Base-by-base conservation (phyloP, 2,888 invertebrate genomes). In the Lapara coniferarum region DNA sequence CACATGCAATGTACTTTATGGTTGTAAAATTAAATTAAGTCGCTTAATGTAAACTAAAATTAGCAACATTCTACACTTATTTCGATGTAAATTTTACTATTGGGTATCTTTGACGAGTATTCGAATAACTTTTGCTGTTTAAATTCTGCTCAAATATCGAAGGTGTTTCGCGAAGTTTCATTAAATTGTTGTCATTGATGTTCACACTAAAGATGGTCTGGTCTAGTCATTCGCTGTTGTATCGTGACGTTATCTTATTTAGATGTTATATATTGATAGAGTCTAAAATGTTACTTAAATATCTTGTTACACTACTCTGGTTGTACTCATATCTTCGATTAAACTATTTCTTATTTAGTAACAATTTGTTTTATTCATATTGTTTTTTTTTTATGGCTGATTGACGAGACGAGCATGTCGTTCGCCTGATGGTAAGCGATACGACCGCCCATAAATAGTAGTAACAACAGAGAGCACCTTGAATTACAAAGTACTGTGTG, bases 321-420 rank as follows among this genome's bases (percentile, higher is more conserved):
- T 90, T 91, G 88, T 92, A 88, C 86, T 85, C 84, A 84, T 89
- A 88, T 89, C 85, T 86, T 88, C 81, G 86, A 87, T 91, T 63
- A 89, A 91, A 91, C 83, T 85, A 89, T 91, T 88, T 89, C 79
- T 77, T 76, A 72, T 57, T 72, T 70, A 72, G 69, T 49, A 55
- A 30, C 52, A 55, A 30, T 73, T 70, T 69, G 67, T 55, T 16
- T 59, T 69, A 55, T 56, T 67, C 63, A 56, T 44, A 57, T 57
- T 19, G 19, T n/a, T n/a, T n/a, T n/a, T n/a, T n/a, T n/a, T n/a
- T n/a, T n/a, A n/a, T n/a, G n/a, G n/a, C n/a, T n/a, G n/a, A n/a
- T n/a, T n/a, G n/a, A n/a, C n/a, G n/a, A n/a, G n/a, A n/a, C n/a
- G n/a, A n/a, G n/a, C n/a, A n/a, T n/a, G n/a, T n/a, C n/a, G n/a